These are phyloP conservation scores for Bos indicus DNA, from an alignment of 2,113 vertebrate genomes.

Conservation along the genomic window DNA sequence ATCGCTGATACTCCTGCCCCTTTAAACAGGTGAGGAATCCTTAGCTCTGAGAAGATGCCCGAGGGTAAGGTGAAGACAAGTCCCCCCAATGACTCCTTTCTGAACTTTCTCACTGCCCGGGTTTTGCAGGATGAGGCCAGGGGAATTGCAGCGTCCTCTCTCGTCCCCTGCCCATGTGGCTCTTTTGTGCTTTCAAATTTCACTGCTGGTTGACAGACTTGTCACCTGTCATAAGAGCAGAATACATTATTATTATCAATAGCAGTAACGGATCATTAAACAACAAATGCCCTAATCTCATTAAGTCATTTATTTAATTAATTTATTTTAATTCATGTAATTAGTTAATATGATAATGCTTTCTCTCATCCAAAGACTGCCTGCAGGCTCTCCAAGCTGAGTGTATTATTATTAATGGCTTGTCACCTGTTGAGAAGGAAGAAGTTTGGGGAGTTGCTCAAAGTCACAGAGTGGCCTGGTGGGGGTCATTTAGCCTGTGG, in stretches of 20 bases:
- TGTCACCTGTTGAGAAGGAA: not conserved
- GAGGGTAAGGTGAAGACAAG: not conserved
- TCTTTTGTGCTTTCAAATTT: not conserved
- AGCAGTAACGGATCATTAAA: constrained; percentile 50
- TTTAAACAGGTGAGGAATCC: not conserved
- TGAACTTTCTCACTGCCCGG: rapidly evolving
- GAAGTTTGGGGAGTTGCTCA: not conserved
- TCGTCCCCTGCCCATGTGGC: rapidly evolving
- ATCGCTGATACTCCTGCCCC: not conserved
- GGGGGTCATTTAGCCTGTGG: not conserved
- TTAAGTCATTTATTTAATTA: constrained; percentile 67
- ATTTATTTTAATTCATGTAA: constrained; percentile 68
- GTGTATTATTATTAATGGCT: not conserved
- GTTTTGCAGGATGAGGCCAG: not conserved
- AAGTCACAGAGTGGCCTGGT: not conserved
- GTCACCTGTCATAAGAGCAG: constrained; percentile 24
- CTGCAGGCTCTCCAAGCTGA: constrained; percentile 6
- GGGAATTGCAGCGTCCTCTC: not conserved
- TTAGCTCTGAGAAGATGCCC: not conserved
- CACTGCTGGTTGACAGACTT: not conserved
- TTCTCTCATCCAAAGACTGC: constrained; percentile 46
- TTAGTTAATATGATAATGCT: constrained; percentile 63
- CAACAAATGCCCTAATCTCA: constrained; percentile 57
- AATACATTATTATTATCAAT: constrained; percentile 44
- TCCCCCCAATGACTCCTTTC: rapidly evolving